Percentiles rank a stretch among this genome's conserved stretches.
phyloP scores from a whole-genome alignment of 2,113 vertebrate genomes.

The Platichthys stellatus region DNA sequence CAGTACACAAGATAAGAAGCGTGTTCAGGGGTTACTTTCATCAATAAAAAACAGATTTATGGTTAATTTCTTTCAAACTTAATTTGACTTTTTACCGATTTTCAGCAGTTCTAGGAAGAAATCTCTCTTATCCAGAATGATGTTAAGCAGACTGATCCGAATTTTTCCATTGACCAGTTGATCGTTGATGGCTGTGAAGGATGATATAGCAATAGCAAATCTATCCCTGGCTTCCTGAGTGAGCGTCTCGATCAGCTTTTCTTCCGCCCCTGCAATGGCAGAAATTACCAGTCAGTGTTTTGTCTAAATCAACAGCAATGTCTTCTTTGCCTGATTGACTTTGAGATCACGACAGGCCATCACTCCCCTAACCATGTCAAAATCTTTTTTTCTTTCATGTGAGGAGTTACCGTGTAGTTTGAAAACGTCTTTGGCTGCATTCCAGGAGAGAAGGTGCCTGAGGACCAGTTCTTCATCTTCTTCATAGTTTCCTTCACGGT shows the following conservation, averaged over 20 bases:
- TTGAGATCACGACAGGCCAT: no score
- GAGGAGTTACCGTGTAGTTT: constrained; percentile 79
- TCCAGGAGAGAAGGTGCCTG: constrained; percentile 84
- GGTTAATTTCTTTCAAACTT: not conserved
- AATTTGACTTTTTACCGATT: constrained; percentile 77
- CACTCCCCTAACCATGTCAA: no score
- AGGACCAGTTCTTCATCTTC: constrained; percentile 77
- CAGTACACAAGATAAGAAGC: not conserved
- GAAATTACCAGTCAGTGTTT: not conserved
- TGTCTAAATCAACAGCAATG: no score
- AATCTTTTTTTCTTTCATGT: not conserved
- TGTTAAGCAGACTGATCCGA: constrained; percentile 78
- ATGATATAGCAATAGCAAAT: constrained; percentile 78
- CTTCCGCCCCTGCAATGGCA: constrained; percentile 76
- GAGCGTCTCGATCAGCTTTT: constrained; percentile 76
- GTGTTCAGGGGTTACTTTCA: not conserved
- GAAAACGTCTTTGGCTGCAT: constrained; percentile 85
- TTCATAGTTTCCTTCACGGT: constrained; percentile 13
- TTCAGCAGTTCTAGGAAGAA: constrained; percentile 83
- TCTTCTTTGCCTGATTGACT: no score
- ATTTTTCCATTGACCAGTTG: constrained; percentile 75
- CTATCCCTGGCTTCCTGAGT: constrained; percentile 76
- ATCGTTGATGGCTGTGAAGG: constrained; percentile 56
- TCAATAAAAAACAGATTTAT: not conserved
- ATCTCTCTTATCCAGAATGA: constrained; percentile 58